phyloP scores from a whole-genome alignment of 2,113 vertebrate species.

The Naja naja region DNA sequence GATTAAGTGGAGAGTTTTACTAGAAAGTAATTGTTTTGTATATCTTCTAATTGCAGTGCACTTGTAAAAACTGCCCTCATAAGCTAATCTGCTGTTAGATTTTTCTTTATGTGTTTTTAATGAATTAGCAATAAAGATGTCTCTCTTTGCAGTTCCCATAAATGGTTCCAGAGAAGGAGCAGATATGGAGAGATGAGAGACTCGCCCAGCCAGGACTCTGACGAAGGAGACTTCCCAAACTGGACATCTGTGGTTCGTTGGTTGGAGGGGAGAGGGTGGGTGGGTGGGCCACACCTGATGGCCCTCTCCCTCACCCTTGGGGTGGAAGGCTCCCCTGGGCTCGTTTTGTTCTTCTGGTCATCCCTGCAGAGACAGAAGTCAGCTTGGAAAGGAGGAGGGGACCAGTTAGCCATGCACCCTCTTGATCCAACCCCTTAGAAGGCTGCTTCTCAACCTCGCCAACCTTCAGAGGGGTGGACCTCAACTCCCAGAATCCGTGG shows the following conservation, averaged over 20 bases:
- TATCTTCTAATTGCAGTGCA: conserved; percentile 59
- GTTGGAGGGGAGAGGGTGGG: not conserved
- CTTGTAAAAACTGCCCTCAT: conserved; percentile 55
- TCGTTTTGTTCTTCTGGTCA: not conserved
- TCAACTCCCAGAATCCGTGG: not conserved
- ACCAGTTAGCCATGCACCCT: not conserved
- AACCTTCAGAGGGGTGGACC: not conserved
- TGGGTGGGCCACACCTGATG: not conserved
- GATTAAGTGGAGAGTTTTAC: conserved; percentile 62
- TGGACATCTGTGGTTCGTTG: not conserved
- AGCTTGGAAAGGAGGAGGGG: not conserved
- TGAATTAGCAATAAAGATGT: conserved; percentile 24
- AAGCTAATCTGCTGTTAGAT: conserved; percentile 51
- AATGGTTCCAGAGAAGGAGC: not conserved
- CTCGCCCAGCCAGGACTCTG: conserved; percentile 21
- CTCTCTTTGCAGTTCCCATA: not conserved
- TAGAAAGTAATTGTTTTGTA: conserved; percentile 62
- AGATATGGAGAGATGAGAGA: conserved; percentile 21
- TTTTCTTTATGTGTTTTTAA: conserved; percentile 48
- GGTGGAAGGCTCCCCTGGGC: not conserved
- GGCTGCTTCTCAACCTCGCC: not conserved
- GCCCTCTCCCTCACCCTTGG: not conserved
- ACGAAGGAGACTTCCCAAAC: not conserved
- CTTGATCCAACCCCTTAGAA: not conserved
- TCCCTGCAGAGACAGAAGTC: not conserved